Evolutionary conservation across 2,797 vertebrate genomes (phyloP), one percentile per base, ranked within the genome.

Genomic region (Erpetoichthys calabaricus): DNA sequence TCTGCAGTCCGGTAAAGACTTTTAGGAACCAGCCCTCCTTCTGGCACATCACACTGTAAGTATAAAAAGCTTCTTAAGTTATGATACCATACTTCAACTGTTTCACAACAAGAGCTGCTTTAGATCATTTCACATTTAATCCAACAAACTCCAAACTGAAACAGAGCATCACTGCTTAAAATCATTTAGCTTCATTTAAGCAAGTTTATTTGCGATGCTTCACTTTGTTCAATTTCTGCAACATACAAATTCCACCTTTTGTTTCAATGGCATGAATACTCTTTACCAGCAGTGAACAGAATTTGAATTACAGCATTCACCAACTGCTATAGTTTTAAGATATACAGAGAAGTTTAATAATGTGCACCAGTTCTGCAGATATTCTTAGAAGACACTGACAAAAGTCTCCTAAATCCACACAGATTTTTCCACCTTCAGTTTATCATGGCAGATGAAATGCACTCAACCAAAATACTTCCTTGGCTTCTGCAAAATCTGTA

Each of bases 21-120:
- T 68, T 99, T 99, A 63, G 96, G 96, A 53, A 99, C 91, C 68
- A 99, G 81, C 63, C 96, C 94, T 0, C 96, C 94, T 69, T 99
- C 96, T 4, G 96, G 91, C 42, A 99, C 92, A 64, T 99, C 96
- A 65, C 94, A 98, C 96, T 99, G 64, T 45, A 69, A 68, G 56
- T 42, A 1, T 25, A 25, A 25, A 25, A 25, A 25, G 25, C 8
- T 3, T 25, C 25, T 25, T 25, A 25, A 25, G 25, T 2, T 25
- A 25, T 25, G 25, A 25, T 25, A 25, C 25, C 25, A 25, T 25
- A 25, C 2, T 25, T 25, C 25, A 25, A 25, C 25, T 25, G 25
- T 25, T 25, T 25, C 25, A 25, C 25, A 25, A 44, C 25, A 43
- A 9, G 47, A 58, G 47, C 7, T 6, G 53, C 41, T 55, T 10